A percentile compares a stretch with the other conserved stretches of the same genome.
These are phyloP conservation scores for Otis tarda DNA, from an alignment of 2,113 vertebrate genomes.

Conservation along the genomic window DNA sequence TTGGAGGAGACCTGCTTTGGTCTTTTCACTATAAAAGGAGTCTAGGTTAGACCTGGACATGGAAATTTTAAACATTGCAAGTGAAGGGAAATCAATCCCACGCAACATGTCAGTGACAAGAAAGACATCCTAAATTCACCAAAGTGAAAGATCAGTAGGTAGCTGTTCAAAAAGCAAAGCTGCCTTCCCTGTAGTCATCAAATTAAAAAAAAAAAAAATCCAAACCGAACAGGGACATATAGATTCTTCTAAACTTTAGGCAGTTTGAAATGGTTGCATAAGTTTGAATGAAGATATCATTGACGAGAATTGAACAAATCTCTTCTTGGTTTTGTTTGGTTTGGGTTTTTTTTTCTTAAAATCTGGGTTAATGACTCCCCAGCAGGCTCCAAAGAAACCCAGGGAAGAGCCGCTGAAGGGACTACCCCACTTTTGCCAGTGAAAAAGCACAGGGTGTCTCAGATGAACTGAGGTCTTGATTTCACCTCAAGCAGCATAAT, in stretches of 20 bases:
- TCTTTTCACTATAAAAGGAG: not conserved
- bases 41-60: not conserved
- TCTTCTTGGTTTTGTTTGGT: not conserved
- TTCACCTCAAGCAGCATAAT: not conserved
- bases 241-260: not conserved
- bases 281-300: not conserved
- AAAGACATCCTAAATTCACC: not conserved
- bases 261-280: not conserved
- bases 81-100: not conserved
- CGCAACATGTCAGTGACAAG: not conserved
- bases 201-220: not conserved
- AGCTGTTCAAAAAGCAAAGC: not conserved
- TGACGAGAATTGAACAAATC: rapidly evolving
- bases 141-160: not conserved
- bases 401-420: not conserved
- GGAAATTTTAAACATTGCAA: not conserved
- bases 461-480: not conserved
- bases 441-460: not conserved
- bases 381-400: not conserved
- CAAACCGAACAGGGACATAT: not conserved
- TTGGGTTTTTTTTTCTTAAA: not conserved
- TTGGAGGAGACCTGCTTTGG: not conserved
- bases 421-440: not conserved
- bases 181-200: not conserved
- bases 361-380: not conserved